Evolutionary conservation across 2,888 invertebrate genomes (phyloP).

Genomic region (Clistopyga incitator): DNA sequence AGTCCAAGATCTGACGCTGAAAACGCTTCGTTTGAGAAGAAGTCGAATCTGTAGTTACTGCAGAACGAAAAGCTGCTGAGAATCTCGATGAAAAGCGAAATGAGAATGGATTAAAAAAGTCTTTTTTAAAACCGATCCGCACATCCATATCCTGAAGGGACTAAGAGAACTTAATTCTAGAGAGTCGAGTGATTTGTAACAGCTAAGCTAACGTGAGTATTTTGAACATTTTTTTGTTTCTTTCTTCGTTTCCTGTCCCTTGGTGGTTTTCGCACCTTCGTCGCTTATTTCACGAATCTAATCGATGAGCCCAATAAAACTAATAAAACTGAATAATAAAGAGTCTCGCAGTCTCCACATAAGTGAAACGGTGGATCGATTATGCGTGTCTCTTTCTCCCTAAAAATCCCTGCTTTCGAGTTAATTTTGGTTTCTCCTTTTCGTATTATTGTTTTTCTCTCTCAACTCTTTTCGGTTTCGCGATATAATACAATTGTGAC

Average conservation of each 20-base stretch:
- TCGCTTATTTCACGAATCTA: constrained; percentile 6
- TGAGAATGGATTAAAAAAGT: no score
- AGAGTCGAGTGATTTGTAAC: constrained; percentile 59
- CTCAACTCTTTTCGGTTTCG: constrained; percentile 17
- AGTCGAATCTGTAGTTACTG: no score
- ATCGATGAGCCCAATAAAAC: constrained; percentile 12
- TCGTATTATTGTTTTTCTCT: constrained; percentile 19
- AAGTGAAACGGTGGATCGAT: constrained; percentile 55
- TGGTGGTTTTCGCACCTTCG: constrained; percentile 2
- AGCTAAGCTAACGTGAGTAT: constrained; percentile 67
- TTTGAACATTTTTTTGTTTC: constrained; percentile 56
- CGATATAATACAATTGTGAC: constrained; percentile 60
- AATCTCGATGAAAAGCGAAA: no score
- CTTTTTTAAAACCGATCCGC: background rate
- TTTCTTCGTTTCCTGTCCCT: constrained; percentile 48
- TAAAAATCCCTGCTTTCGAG: background rate
- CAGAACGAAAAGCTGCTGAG: no score
- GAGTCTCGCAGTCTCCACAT: constrained; percentile 60
- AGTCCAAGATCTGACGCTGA: no score
- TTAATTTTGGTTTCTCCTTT: background rate
- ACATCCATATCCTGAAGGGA: constrained; percentile 40
- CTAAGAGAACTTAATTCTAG: constrained; percentile 56
- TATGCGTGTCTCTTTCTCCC: constrained; percentile 18
- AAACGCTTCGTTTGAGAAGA: no score
- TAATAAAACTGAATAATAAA: constrained; percentile 18